Evolutionary conservation across 2,888 invertebrate species (phyloP).

Genomic region (Cartodere bifasciata): DNA sequence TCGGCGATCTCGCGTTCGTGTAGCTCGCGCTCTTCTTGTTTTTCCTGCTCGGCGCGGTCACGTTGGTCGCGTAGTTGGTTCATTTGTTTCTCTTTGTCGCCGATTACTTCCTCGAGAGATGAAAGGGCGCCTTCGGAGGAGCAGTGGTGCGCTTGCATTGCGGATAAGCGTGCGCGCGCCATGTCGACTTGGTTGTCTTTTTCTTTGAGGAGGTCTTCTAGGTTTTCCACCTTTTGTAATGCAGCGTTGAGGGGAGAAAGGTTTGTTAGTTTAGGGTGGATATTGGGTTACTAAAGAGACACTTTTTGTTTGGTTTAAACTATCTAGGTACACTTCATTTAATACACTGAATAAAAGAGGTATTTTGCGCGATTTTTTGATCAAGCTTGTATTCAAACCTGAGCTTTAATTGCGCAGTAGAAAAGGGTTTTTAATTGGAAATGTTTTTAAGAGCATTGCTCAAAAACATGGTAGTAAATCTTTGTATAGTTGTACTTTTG

Average conservation of each 20-base stretch:
- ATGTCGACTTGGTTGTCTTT: constrained; percentile 97
- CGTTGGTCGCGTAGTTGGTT: constrained; percentile 86
- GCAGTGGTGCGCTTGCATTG: constrained; percentile 91
- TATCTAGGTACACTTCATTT: no score
- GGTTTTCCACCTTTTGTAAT: constrained; percentile 79
- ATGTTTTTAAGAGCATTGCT: no score
- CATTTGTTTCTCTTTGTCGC: constrained; percentile 96
- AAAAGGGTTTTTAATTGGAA: no score
- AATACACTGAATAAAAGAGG: no score
- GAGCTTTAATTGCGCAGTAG: no score
- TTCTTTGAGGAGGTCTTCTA: constrained; percentile 93
- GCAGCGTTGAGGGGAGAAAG: constrained; percentile 1
- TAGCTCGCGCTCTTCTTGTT: constrained; percentile 88
- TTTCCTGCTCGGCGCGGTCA: constrained; percentile 90
- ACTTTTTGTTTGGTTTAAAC: no score
- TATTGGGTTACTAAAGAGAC: no score
- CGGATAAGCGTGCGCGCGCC: constrained; percentile 78
- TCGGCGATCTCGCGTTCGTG: constrained; percentile 90
- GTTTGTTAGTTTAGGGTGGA: no score
- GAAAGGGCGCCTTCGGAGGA: constrained; percentile 87
- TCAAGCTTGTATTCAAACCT: no score
- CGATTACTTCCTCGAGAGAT: constrained; percentile 87
- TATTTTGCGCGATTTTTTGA: no score
- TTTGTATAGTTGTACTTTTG: no score
- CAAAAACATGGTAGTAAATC: no score